Percentiles rank a stretch among this genome's conserved stretches.
These are phyloP conservation scores for Nowickia ferox DNA, from an alignment of 2,888 invertebrate species.

Conservation along the genomic window DNA sequence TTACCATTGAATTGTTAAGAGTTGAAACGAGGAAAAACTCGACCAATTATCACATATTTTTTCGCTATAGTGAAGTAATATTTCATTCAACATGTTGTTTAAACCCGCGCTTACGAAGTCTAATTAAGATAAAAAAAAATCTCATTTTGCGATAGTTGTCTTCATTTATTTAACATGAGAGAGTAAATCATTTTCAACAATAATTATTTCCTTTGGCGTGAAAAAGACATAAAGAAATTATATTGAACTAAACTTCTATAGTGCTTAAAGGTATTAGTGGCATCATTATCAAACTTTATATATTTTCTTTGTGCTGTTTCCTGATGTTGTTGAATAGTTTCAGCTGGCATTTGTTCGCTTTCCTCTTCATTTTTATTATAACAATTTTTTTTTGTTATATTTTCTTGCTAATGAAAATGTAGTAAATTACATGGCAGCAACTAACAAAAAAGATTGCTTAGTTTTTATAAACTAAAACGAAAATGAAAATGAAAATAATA, in stretches of 20 bases:
- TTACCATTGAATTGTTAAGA: no score
- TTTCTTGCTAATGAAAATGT: slow-evolving; percentile 26
- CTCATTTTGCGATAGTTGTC: background rate
- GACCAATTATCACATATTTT: slow-evolving; percentile 49
- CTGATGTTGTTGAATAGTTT: slow-evolving; percentile 26
- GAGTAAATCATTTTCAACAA: background rate
- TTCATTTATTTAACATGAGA: background rate
- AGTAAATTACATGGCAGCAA: slow-evolving; percentile 60
- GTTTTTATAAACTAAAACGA: slow-evolving; percentile 19
- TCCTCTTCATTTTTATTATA: background rate
- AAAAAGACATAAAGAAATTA: slow-evolving; percentile 41
- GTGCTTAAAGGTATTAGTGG: slow-evolving; percentile 53
- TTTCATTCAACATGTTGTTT: slow-evolving; percentile 39
- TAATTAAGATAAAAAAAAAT: background rate
- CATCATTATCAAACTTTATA: slow-evolving; percentile 46
- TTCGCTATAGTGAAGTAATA: slow-evolving; percentile 30
- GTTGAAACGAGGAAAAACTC: background rate
- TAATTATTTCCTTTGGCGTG: slow-evolving; percentile 17
- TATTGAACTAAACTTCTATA: background rate
- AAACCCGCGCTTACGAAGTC: slow-evolving; percentile 2
- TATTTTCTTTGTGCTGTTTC: slow-evolving; percentile 16
- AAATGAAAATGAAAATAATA: slow-evolving; percentile 14
- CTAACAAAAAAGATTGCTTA: slow-evolving; percentile 13
- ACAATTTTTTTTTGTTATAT: background rate
- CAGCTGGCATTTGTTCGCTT: slow-evolving; percentile 28